These are phyloP conservation scores for Rosalia funebris DNA, from an alignment of 2,888 invertebrate species.

Conservation along the genomic window DNA sequence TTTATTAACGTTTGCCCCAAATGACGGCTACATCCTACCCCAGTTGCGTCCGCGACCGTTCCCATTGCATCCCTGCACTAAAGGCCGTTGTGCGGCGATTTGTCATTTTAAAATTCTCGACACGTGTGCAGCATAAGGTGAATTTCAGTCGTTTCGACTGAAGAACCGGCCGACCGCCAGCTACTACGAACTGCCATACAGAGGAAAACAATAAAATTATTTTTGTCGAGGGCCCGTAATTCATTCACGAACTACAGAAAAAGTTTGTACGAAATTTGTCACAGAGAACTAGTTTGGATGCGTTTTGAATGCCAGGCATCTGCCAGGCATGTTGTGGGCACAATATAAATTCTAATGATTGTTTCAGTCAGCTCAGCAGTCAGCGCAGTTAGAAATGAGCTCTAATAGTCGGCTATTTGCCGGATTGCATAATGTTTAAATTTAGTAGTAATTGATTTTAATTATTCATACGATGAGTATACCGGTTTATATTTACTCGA, in stretches of 20 bases:
- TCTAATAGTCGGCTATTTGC: conserved; percentile 6
- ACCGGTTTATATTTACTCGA: background rate
- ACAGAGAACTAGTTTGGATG: conserved; percentile 39
- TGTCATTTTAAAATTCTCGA: conserved; percentile 45
- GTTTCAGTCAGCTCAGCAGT: background rate
- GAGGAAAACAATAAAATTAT: conserved; percentile 43
- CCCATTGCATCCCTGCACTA: conserved; percentile 18
- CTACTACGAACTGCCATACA: conserved; percentile 29
- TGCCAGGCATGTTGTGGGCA: background rate
- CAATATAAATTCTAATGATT: background rate
- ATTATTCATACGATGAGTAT: background rate
- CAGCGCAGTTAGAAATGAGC: conserved; percentile 2
- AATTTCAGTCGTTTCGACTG: conserved; percentile 37
- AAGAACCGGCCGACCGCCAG: conserved; percentile 33
- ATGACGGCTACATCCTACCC: background rate
- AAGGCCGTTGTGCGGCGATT: conserved; percentile 30
- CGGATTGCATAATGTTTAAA: conserved; percentile 12
- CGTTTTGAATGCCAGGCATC: conserved; percentile 37
- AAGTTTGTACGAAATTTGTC: conserved; percentile 44
- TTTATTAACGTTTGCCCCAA: background rate
- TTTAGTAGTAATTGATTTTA: conserved; percentile 15
- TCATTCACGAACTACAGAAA: conserved; percentile 40
- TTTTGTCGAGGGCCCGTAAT: conserved; percentile 40
- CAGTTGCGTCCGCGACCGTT: conserved; percentile 3
- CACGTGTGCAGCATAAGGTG: conserved; percentile 48